Evolutionary conservation across 2,113 vertebrate genomes (phyloP), one percentile per base, ranked within the genome.

Genomic region (Dipodomys stephensi): DNA sequence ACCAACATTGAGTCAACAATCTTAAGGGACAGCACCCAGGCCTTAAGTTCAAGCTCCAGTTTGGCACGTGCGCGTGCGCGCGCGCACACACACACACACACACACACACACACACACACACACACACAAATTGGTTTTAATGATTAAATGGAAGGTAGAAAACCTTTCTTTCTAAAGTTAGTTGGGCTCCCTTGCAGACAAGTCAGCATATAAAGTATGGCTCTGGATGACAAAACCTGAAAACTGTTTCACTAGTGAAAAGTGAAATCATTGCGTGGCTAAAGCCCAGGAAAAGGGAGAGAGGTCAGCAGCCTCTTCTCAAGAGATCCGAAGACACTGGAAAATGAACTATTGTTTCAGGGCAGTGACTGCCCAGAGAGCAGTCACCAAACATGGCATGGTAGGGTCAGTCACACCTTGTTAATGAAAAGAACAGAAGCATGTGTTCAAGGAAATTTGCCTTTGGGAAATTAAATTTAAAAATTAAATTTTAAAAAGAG

Each of bases 381-480:
- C 53, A 39, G 49, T 49, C 49, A 35, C 8, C 3, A 11, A 2
- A 6, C 64, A 23, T 16, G 1, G 0, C 15, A 4, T 10, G 2
- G 18, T 1, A 49, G 30, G 25, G 83, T 49, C 9, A 12, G 76
- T 28, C 57, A 10, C 11, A 35, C 20, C 10, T 30, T 25, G 4
- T n/a, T 4, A 20, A 49, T 2, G 64, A 20, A 12, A 73, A 60
- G 71, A 79, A 85, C 74, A 18, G n/a, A 79, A 86, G 68, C n/a
- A 81, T 57, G 4, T 18, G 53, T 18, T 57, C 30, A 22, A 74
- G 60, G 64, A 62, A 68, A 84, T 35, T 30, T 65, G 53, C n/a
- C 78, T 71, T 69, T 28, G 18, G 62, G 22, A 46, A 39, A 16
- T 4, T 28, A 32, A 82, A 25, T 12, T 87, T 80, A 13, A 57